Percentiles rank a stretch among this genome's conserved stretches.
These are phyloP conservation scores for Crypturellus tataupa DNA, from an alignment of 2,797 vertebrate genomes.

Conservation along the genomic window DNA sequence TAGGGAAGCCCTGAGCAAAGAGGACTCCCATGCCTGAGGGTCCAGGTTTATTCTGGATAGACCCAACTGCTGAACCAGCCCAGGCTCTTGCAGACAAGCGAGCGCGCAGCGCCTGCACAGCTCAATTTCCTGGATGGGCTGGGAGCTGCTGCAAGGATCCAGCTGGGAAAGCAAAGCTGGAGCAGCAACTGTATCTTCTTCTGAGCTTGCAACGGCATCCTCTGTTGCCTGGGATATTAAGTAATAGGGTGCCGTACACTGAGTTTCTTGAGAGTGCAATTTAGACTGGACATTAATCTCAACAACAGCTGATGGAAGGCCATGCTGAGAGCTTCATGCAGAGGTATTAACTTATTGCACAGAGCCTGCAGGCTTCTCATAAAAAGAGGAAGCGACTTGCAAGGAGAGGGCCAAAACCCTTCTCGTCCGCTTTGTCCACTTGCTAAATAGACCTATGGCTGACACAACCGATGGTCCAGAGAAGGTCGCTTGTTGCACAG, in stretches of 20 bases:
- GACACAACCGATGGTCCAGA: fast-evolving
- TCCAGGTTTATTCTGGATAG: background rate
- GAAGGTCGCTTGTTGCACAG: background rate
- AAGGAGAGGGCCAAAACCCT: background rate
- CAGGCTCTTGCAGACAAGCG: background rate
- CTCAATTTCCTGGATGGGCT: background rate
- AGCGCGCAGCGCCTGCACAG: fast-evolving
- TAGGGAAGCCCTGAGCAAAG: background rate
- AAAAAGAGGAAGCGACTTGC: background rate
- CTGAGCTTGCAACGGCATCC: background rate
- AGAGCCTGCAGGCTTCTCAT: background rate
- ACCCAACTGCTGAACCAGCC: background rate
- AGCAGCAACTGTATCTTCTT: too few species aligned
- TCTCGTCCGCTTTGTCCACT: background rate
- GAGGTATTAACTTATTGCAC: background rate
- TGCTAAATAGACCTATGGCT: background rate
- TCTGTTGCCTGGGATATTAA: background rate
- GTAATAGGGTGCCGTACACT: background rate
- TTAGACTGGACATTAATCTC: background rate
- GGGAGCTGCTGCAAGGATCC: background rate
- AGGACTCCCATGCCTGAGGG: background rate
- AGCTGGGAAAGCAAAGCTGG: too few species aligned
- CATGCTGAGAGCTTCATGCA: background rate
- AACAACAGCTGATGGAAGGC: background rate
- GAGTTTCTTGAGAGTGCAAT: background rate